Evolutionary conservation across 2,797 vertebrate species (phyloP).

Genomic region (Lepus townsendii): DNA sequence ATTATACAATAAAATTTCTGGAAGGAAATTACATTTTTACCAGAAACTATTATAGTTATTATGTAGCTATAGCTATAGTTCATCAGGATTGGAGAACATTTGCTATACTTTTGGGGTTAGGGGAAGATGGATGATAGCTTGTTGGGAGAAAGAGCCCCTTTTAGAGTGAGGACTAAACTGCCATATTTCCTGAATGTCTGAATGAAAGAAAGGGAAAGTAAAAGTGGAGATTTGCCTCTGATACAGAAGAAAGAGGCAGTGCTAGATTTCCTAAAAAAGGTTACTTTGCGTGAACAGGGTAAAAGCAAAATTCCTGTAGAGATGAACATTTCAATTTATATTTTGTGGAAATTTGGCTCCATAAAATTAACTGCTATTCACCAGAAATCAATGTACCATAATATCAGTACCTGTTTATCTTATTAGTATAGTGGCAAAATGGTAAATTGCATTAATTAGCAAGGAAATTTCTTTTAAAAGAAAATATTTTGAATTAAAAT

Average conservation of each 20-base stretch:
- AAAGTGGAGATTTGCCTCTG: neutral
- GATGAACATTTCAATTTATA: neutral
- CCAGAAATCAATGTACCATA: neutral
- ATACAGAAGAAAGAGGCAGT: neutral
- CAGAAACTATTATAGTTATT: neutral
- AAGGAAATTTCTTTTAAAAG: neutral
- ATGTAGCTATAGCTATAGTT: neutral
- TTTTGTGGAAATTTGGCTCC: neutral
- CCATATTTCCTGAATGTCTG: neutral
- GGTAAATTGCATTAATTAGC: conserved; percentile 7
- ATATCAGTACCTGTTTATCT: neutral
- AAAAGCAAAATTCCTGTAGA: neutral
- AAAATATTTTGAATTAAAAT: neutral
- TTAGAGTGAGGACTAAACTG: neutral
- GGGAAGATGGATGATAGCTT: neutral
- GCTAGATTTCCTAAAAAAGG: neutral
- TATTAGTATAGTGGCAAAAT: neutral
- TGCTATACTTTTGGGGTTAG: neutral
- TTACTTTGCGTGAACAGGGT: conserved; percentile 41
- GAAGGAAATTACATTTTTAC: neutral
- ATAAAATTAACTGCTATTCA: conserved; percentile 47
- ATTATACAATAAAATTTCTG: neutral
- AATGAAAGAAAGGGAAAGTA: neutral
- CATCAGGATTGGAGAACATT: neutral
- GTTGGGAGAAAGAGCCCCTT: neutral